Evolutionary conservation across 2,113 vertebrate species (phyloP).

Genomic region (Arenaria interpres): DNA sequence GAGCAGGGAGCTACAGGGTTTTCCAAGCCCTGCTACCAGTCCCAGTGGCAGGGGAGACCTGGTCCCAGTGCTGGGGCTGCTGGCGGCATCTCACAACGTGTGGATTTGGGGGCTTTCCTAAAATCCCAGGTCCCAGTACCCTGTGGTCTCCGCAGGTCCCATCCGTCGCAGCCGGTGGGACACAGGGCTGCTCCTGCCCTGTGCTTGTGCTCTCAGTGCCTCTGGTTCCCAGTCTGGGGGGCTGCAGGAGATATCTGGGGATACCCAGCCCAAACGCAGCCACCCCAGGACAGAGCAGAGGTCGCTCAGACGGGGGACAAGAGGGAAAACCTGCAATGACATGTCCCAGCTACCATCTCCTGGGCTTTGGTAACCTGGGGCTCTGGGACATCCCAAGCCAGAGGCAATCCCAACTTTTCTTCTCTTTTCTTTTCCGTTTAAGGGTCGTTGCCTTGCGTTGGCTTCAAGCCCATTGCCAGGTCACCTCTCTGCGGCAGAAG

Average conservation of each 20-base stretch:
- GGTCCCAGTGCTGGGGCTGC: background rate
- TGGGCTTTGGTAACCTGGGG: background rate
- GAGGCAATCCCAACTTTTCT: fast-evolving
- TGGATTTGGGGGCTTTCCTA: background rate
- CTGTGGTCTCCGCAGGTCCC: background rate
- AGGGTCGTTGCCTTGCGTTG: background rate
- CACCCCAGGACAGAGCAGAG: background rate
- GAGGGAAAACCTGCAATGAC: background rate
- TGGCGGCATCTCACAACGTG: background rate
- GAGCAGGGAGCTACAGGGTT: background rate
- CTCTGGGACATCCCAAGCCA: background rate
- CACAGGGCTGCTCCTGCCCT: background rate
- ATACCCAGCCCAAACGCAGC: background rate
- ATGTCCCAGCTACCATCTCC: background rate
- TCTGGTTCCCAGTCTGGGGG: background rate
- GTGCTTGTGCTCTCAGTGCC: fast-evolving
- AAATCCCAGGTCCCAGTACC: background rate
- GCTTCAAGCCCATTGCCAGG: background rate
- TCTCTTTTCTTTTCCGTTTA: background rate
- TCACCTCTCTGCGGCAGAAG: background rate
- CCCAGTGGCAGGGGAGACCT: background rate
- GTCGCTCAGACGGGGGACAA: fast-evolving
- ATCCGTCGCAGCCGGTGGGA: fast-evolving
- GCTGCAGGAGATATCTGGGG: background rate
- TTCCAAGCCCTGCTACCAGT: background rate